phyloP scores from a whole-genome alignment of 1,140 invertebrate species.

The Protaetia brevitarsis region DNA sequence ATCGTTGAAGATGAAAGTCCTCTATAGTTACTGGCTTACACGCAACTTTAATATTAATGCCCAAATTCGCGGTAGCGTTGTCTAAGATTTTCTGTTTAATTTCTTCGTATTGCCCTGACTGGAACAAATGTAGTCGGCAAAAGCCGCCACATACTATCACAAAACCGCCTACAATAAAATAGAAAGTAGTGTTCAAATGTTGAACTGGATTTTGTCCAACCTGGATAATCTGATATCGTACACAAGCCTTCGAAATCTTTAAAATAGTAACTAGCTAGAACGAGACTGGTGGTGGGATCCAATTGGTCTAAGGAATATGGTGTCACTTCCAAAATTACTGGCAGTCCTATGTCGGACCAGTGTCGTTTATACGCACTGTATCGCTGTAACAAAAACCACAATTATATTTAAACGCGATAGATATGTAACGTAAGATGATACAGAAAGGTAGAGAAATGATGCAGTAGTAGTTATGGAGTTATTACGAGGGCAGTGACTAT shows the following conservation, averaged over 20 bases:
- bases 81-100: conserved; percentile 84
- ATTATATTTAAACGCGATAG: no score
- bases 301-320: conserved; percentile 87
- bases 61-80: conserved; percentile 73
- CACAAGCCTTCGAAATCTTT: conserved; percentile 85
- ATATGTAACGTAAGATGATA: no score
- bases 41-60: conserved; percentile 77
- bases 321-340: conserved; percentile 85
- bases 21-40: conserved; percentile 80
- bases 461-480: no score
- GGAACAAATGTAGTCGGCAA: conserved; percentile 86
- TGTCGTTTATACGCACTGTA: conserved; percentile 92
- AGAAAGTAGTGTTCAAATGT: neutral
- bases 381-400: conserved; percentile 59
- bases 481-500: no score
- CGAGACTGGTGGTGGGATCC: conserved; percentile 75
- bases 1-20: conserved; percentile 78
- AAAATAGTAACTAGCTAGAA: conserved; percentile 86
- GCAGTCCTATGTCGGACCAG: conserved; percentile 88
- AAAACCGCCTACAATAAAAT: conserved; percentile 64
- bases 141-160: conserved; percentile 85
- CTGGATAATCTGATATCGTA: conserved; percentile 56
- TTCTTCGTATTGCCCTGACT: conserved; percentile 76
- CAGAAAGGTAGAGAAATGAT: no score
- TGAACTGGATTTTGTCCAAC: conserved; percentile 22